phyloP scores from a whole-genome alignment of 2,113 vertebrate genomes.

The Nothocercus nigrocapillus region DNA sequence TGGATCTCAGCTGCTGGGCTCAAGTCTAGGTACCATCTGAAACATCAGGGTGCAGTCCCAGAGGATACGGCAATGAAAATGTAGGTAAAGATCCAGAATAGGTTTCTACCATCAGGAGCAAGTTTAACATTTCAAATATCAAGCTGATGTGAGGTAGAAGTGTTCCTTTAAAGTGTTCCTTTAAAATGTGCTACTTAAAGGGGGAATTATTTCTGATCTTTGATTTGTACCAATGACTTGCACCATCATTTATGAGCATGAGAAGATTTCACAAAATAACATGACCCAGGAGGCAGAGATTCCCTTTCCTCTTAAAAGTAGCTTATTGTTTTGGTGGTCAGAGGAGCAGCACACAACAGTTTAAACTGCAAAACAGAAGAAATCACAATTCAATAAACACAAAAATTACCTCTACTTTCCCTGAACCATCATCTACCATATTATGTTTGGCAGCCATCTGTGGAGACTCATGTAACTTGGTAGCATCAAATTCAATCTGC shows the following conservation, averaged over 20 bases:
- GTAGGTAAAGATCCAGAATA: not conserved
- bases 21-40: not conserved
- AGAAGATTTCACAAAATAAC: not conserved
- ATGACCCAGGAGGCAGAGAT: not conserved
- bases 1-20: not conserved
- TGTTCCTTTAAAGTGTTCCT: not conserved
- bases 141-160: not conserved
- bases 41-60: not conserved
- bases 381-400: not conserved
- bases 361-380: not conserved
- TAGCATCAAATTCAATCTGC: slow-evolving; percentile 88
- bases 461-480: slow-evolving; percentile 85
- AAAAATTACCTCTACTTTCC: slow-evolving; percentile 84
- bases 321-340: not conserved
- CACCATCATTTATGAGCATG: not conserved
- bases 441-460: slow-evolving; percentile 92
- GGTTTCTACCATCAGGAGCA: not conserved
- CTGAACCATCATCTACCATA: slow-evolving; percentile 90
- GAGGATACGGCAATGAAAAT: not conserved
- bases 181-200: not conserved
- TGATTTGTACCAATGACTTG: not conserved
- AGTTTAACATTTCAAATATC: not conserved
- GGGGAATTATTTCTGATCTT: not conserved
- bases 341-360: not conserved
- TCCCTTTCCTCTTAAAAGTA: not conserved